Conservation (phyloP, 2,888 invertebrate species). For the Hemicrepidius hirtus region DNA sequence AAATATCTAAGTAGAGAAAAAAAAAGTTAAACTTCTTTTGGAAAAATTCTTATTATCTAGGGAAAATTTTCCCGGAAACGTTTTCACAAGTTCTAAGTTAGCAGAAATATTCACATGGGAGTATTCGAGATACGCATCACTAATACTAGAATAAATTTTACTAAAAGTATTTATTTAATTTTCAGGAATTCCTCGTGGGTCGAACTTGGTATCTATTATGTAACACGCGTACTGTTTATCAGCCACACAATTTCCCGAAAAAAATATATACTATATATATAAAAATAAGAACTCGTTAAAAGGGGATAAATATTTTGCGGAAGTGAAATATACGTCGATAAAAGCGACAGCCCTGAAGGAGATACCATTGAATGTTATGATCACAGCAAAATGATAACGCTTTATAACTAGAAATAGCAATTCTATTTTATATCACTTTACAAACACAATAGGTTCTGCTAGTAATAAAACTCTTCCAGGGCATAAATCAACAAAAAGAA, state of each 20-base stretch:
- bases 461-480: constrained; percentile 41
- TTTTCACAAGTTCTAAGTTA: constrained; percentile 5
- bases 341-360: constrained; percentile 26
- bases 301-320: constrained; percentile 28
- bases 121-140: constrained; percentile 7
- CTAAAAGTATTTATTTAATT: constrained; percentile 7
- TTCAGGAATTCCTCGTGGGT: neutral
- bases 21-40: no score
- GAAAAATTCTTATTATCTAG: no score
- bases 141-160: constrained; percentile 11
- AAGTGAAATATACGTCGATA: constrained; percentile 23
- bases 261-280: no score
- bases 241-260: neutral
- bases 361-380: constrained; percentile 16
- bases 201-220: neutral
- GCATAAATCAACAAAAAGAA: constrained; percentile 50
- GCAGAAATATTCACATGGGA: neutral
- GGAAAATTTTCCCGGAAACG: neutral
- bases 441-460: constrained; percentile 26
- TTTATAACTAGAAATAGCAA: constrained; percentile 29
- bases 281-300: constrained; percentile 30
- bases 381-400: constrained; percentile 29
- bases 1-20: no score
- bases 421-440: constrained; percentile 36
- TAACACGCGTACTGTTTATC: neutral